Conservation (phyloP, 2,113 vertebrate species). For the Ursus arctos region DNA sequence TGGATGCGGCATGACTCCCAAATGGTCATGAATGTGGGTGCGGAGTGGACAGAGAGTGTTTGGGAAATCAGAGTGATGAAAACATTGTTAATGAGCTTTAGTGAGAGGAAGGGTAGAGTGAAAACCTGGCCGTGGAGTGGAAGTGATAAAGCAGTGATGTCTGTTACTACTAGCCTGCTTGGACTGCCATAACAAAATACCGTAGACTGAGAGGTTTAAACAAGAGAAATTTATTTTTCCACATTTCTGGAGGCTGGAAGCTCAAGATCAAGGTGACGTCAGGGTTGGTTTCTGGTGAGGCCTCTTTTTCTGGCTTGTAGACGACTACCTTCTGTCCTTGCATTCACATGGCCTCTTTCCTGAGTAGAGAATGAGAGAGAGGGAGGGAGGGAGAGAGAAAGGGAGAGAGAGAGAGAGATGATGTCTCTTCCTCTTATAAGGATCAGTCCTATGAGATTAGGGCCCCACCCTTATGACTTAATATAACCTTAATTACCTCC, state of each 20-base stretch:
- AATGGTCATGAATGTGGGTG: neutral
- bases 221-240: neutral
- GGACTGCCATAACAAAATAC: neutral
- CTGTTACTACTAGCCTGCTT: neutral
- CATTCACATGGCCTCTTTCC: neutral
- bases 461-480: neutral
- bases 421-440: neutral
- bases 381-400: neutral
- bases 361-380: neutral
- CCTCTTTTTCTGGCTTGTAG: neutral
- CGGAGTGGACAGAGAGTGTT: neutral
- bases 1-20: neutral
- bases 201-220: neutral
- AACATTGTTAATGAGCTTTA: neutral
- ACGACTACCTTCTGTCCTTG: neutral
- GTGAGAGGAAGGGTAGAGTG: neutral
- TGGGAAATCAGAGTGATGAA: neutral
- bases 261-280: neutral
- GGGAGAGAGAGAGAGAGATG: neutral
- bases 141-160: neutral
- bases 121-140: neutral
- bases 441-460: neutral
- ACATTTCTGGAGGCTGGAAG: neutral
- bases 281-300: neutral
- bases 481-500: neutral